Conservation (phyloP, 2,113 vertebrate genomes). For the Delphinapterus leucas region DNA sequence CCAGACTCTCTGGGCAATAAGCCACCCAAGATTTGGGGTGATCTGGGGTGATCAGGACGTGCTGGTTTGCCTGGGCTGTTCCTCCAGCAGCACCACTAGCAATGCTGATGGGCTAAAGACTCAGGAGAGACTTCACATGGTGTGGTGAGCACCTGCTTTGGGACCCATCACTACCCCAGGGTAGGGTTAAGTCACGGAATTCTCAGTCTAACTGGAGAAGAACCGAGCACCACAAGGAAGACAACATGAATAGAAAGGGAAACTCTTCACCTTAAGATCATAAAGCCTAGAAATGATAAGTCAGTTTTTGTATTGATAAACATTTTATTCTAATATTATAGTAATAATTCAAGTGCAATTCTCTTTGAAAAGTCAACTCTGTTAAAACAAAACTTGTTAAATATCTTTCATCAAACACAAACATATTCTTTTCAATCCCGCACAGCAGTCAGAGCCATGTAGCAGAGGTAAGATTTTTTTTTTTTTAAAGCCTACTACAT, state of each 20-base stretch:
- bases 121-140: background rate
- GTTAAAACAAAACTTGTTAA: slow-evolving; percentile 83
- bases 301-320: slow-evolving; percentile 81
- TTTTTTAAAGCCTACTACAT: slow-evolving; percentile 73
- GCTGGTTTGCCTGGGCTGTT: background rate
- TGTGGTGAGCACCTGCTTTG: background rate
- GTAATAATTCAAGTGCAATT: slow-evolving; percentile 83
- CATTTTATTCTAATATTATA: slow-evolving; percentile 81
- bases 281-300: background rate
- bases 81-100: background rate
- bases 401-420: slow-evolving; percentile 78
- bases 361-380: slow-evolving; percentile 79
- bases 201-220: background rate
- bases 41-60: background rate
- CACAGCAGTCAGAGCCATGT: slow-evolving; percentile 74
- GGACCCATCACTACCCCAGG: background rate
- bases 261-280: background rate
- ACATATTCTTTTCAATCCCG: slow-evolving; percentile 68
- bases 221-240: background rate
- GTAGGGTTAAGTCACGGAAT: background rate
- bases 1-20: background rate
- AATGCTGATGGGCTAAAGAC: background rate
- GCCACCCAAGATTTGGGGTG: background rate
- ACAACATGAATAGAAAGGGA: background rate
- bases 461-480: slow-evolving; percentile 75